These are phyloP conservation scores for Benthosema pterotum DNA, from an alignment of 2,797 vertebrate species.

Conservation along the genomic window DNA sequence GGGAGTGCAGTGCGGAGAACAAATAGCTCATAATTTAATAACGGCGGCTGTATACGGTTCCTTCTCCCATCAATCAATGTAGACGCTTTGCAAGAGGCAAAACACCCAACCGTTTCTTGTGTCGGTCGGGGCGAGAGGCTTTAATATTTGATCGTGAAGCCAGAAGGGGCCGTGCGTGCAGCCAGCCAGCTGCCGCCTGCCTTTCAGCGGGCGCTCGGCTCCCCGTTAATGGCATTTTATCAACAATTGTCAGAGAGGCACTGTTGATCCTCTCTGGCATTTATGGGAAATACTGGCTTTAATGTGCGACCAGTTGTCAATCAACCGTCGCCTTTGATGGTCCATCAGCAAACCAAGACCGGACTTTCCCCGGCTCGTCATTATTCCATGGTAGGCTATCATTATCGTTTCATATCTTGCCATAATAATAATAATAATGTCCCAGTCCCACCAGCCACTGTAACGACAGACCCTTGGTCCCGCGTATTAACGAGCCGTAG, in stretches of 20 bases:
- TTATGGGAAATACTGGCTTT: constrained; percentile 20
- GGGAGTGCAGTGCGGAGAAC: constrained; percentile 16
- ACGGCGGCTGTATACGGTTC: constrained; percentile 27
- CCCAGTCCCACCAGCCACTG: background rate
- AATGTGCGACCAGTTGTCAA: constrained; percentile 29
- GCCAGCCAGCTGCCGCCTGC: constrained; percentile 1
- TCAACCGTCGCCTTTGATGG: constrained; percentile 19
- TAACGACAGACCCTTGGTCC: constrained; percentile 6
- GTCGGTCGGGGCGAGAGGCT: constrained; percentile 18
- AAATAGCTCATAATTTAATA: constrained; percentile 63
- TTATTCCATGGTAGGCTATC: background rate
- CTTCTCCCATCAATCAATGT: background rate
- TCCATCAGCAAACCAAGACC: constrained; percentile 15
- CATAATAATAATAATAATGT: background rate
- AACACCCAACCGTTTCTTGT: constrained; percentile 11
- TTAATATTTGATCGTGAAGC: constrained; percentile 17
- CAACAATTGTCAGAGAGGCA: constrained; percentile 62
- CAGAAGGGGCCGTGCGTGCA: no score
- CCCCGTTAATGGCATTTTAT: constrained; percentile 40
- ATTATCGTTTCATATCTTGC: constrained; percentile 1
- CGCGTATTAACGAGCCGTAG: background rate
- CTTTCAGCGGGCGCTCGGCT: constrained; percentile 5
- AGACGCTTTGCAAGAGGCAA: background rate
- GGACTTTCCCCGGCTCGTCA: background rate
- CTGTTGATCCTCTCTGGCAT: constrained; percentile 43